Evolutionary conservation across 2,113 vertebrate genomes (phyloP), one percentile per base, ranked within the genome.

Genomic region (Spilogale gracilis): DNA sequence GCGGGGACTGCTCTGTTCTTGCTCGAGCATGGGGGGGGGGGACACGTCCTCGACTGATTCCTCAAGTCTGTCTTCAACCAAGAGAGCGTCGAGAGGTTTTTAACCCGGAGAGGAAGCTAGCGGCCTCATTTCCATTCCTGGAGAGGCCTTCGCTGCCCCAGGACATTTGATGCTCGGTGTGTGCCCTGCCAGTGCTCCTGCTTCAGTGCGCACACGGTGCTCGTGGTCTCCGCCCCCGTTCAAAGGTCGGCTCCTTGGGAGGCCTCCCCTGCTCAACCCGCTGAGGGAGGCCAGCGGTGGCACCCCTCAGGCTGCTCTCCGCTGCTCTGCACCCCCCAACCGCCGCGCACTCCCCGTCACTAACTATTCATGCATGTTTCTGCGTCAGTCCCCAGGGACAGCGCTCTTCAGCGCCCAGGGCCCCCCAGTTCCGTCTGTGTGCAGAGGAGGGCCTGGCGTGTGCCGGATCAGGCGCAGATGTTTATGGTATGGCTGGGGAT

Each of bases 261-360:
- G 9, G 11, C 18, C 5, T 50, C 10, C 30, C 8, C 13, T 17
- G 56, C 54, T 58, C 11, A 6, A 20, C 5, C 23, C 11, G 0
- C 10, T 3, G 14, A 50, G 23, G 25, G 56, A 25, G 2, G 14
- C 0, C 1, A 5, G 18, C 0, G 1, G 8, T 38, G 27, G 23
- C 17, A 38, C 13, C 11, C 7, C 60, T 61, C 38, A 5, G 69
- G 32, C 10, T 11, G 4, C 56, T 54, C 45, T 11, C 17, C 5
- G 11, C 56, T 6, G 25, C 10, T 0, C 38, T n/a, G 0, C 21
- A 18, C 6, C 1, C 50, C 30, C 67, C 0, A 54, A 54, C 54
- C 38, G 2, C 83, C 0, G 5, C 16, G 3, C 1, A 10, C 3
- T 12, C 3, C 2, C 56, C 10, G 2, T 9, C 5, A 9, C 58